Evolutionary conservation across 2,888 invertebrate species (phyloP).

Genomic region (Eilema sororculum): DNA sequence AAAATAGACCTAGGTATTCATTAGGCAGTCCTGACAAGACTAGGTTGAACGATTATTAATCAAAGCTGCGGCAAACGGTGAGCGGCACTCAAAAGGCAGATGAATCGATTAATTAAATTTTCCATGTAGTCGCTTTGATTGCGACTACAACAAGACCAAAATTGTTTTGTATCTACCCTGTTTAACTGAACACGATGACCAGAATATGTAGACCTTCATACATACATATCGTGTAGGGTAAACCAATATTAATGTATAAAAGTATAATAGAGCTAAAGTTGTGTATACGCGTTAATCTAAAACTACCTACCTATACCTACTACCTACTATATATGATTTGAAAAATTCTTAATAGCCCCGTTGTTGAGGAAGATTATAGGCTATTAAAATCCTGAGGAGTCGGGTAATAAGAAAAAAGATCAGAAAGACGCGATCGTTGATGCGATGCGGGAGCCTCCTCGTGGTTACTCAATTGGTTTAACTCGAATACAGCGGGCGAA

Average conservation of each 20-base stretch:
- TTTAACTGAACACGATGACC: constrained; percentile 43
- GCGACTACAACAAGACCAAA: constrained; percentile 66
- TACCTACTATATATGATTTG: too few relatives aligned
- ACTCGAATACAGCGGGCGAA: not conserved
- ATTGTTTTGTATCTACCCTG: constrained; percentile 61
- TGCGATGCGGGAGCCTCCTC: too few relatives aligned
- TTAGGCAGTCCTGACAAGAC: constrained; percentile 32
- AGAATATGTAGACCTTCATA: not conserved
- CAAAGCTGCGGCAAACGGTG: constrained; percentile 68
- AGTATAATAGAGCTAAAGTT: too few relatives aligned
- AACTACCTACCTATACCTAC: too few relatives aligned
- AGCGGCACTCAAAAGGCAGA: constrained; percentile 74
- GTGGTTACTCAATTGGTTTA: not conserved
- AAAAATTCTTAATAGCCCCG: not conserved
- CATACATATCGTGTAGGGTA: too few relatives aligned
- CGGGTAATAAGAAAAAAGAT: not conserved
- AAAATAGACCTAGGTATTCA: constrained; percentile 38
- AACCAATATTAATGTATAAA: too few relatives aligned
- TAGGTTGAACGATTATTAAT: constrained; percentile 63
- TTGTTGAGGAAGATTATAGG: not conserved
- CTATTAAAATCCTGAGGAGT: not conserved
- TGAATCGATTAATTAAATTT: constrained; percentile 81
- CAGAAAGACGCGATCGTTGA: too few relatives aligned
- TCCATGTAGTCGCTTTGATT: constrained; percentile 77
- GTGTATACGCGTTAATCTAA: too few relatives aligned